Conservation (phyloP, 2,113 vertebrate genomes). For the Chrysochloris asiatica region DNA sequence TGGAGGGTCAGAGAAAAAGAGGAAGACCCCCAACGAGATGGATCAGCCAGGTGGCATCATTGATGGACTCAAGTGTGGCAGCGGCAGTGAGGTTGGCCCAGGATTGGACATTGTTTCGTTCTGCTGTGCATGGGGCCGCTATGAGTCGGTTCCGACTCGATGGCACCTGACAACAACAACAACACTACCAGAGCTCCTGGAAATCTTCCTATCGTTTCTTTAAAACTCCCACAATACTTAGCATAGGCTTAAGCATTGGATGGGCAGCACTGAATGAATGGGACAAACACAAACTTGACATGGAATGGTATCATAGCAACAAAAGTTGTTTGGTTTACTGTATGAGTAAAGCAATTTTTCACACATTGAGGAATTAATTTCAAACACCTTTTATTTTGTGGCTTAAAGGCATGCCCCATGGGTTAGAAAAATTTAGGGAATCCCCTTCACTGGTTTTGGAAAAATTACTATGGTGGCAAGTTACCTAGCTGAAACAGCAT, state of each 20-base stretch:
- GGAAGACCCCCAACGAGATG: too few species aligned
- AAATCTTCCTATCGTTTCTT: background rate
- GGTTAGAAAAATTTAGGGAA: conserved; percentile 39
- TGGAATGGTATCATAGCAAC: background rate
- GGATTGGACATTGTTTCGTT: too few species aligned
- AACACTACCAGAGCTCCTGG: too few species aligned
- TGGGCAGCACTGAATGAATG: background rate
- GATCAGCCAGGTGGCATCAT: too few species aligned
- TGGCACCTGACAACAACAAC: too few species aligned
- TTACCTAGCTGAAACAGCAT: conserved; percentile 70
- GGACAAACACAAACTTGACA: background rate
- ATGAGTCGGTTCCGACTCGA: too few species aligned
- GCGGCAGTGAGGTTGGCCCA: too few species aligned
- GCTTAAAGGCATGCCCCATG: background rate
- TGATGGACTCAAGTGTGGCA: too few species aligned
- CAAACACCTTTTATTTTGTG: background rate
- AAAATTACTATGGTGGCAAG: conserved; percentile 66
- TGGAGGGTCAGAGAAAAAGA: too few species aligned
- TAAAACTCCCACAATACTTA: background rate
- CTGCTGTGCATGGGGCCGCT: too few species aligned
- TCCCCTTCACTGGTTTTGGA: conserved; percentile 40
- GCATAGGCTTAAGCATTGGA: background rate
- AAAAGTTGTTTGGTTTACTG: background rate
- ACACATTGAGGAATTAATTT: background rate
- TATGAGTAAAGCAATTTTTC: background rate